Percentiles rank a stretch among this genome's conserved stretches.
Evolutionary conservation across 2,888 invertebrate species (phyloP).

Genomic region (Zaprionus lineosus): DNA sequence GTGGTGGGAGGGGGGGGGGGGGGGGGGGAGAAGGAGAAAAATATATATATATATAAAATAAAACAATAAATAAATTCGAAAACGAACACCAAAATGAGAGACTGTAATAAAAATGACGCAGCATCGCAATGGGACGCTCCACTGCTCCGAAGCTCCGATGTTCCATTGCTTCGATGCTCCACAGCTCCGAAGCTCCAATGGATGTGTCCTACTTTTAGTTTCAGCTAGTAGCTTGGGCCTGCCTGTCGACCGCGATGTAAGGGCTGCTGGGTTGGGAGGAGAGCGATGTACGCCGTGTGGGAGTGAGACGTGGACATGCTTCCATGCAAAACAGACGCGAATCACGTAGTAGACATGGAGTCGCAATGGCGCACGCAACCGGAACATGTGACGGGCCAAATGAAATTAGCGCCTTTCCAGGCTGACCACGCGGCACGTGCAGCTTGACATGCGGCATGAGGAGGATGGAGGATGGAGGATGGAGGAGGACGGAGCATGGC

Average conservation of each 20-base stretch:
- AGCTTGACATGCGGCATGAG: too few species aligned
- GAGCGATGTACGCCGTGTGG: too few species aligned
- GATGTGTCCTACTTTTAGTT: slow-evolving; percentile 39
- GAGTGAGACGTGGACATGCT: slow-evolving; percentile 1
- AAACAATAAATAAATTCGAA: slow-evolving; percentile 62
- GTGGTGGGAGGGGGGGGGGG: too few species aligned
- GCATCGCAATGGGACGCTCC: slow-evolving; percentile 28
- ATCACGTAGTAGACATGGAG: slow-evolving; percentile 66
- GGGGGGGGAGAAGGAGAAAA: slow-evolving; percentile 19
- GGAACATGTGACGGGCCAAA: slow-evolving; percentile 61
- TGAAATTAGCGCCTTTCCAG: slow-evolving; percentile 63
- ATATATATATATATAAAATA: slow-evolving; percentile 29
- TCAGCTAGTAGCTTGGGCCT: too few species aligned
- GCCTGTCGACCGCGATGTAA: too few species aligned
- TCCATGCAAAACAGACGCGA: slow-evolving; percentile 59
- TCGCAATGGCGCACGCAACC: slow-evolving; percentile 37
- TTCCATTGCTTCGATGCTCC: too few species aligned
- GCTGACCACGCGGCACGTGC: slow-evolving; percentile 64
- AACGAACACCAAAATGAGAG: slow-evolving; percentile 57
- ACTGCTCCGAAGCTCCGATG: too few species aligned
- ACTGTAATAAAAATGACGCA: slow-evolving; percentile 68
- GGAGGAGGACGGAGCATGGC: too few species aligned
- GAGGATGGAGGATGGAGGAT: too few species aligned
- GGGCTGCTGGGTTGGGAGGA: too few species aligned
- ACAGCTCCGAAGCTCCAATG: slow-evolving; percentile 4